A percentile compares a stretch with the other conserved stretches of the same genome.
Evolutionary conservation across 2,113 vertebrate genomes (phyloP).

Genomic region (Rutilus rutilus): DNA sequence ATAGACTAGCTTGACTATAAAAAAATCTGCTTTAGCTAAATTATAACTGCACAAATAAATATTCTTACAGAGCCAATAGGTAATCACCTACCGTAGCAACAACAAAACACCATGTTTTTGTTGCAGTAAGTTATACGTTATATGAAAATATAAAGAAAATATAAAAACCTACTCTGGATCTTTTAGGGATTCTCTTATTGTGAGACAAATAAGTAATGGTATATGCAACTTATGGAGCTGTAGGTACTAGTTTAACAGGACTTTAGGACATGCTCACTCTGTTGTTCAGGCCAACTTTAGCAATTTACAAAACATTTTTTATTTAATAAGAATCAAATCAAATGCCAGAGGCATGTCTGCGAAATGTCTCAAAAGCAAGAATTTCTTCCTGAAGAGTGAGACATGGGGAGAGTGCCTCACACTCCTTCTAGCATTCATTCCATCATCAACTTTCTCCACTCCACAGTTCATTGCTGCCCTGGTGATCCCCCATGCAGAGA

Average conservation of each 20-base stretch:
- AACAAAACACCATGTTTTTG: too few species aligned
- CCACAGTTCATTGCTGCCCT: constrained; percentile 38
- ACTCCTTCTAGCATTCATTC: constrained; percentile 53
- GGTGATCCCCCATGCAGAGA: constrained; percentile 60
- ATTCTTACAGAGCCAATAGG: too few species aligned
- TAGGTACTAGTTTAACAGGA: neutral
- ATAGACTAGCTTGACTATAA: too few species aligned
- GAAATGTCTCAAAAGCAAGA: neutral
- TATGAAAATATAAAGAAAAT: too few species aligned
- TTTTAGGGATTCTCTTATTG: neutral
- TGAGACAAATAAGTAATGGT: neutral
- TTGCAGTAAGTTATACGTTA: too few species aligned
- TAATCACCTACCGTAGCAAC: too few species aligned
- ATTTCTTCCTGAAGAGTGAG: constrained; percentile 60
- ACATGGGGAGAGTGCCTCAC: neutral
- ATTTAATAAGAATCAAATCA: neutral
- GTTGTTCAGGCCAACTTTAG: neutral
- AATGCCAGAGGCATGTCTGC: neutral
- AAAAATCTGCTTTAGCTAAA: too few species aligned
- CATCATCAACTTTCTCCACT: constrained; percentile 20
- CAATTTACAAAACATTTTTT: neutral
- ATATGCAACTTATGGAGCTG: neutral
- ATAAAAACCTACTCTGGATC: too few species aligned
- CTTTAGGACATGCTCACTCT: neutral
- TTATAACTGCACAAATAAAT: too few species aligned